Evolutionary conservation across 2,888 invertebrate genomes (phyloP).

Genomic region (Azorinus chamasolen): DNA sequence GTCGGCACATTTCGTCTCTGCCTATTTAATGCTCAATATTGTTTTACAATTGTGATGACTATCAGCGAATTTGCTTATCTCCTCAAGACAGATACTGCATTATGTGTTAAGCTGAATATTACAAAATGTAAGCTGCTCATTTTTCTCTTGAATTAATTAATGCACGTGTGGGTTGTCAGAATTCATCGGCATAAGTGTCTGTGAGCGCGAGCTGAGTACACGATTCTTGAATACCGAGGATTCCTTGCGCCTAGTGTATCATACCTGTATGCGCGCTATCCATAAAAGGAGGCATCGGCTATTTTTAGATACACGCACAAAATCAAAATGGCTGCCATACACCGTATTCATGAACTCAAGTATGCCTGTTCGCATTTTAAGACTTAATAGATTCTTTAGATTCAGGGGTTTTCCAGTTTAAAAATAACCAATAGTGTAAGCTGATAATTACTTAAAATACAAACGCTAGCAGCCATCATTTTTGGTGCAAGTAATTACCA

Average conservation of each 20-base stretch:
- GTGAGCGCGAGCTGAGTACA: slow-evolving; percentile 31
- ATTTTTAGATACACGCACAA: slow-evolving; percentile 55
- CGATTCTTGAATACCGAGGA: slow-evolving; percentile 54
- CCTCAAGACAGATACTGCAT: too few species aligned
- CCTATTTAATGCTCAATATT: too few species aligned
- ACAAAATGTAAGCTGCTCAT: slow-evolving; percentile 20
- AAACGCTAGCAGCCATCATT: too few species aligned
- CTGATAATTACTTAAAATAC: too few species aligned
- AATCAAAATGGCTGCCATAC: slow-evolving; percentile 53
- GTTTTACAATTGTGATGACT: too few species aligned
- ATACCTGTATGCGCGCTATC: slow-evolving; percentile 57
- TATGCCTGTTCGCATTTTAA: too few species aligned
- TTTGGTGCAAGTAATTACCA: too few species aligned
- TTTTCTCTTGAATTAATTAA: slow-evolving; percentile 50
- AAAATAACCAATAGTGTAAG: background rate
- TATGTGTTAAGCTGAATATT: slow-evolving; percentile 13
- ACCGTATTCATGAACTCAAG: too few species aligned
- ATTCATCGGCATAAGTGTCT: slow-evolving; percentile 41
- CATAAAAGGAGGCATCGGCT: slow-evolving; percentile 63
- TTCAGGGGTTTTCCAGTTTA: slow-evolving; percentile 4
- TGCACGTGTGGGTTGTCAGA: slow-evolving; percentile 56
- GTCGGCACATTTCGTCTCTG: too few species aligned
- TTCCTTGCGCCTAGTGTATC: slow-evolving; percentile 39
- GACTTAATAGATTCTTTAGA: too few species aligned
- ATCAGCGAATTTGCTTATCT: too few species aligned